Conservation (phyloP, 2,888 invertebrate genomes). For the Timema cristinae region DNA sequence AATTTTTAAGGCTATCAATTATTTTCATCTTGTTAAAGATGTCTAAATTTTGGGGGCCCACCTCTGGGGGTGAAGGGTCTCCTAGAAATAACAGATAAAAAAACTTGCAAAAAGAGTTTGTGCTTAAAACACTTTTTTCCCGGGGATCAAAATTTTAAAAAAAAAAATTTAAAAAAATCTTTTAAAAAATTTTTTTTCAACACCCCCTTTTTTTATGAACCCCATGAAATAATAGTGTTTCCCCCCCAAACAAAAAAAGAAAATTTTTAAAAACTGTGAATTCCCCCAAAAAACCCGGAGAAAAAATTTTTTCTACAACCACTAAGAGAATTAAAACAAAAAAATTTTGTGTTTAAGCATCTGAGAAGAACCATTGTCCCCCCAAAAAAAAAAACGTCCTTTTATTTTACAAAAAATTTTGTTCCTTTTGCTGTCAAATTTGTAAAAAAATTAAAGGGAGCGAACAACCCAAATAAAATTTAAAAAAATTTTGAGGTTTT, state of each 20-base stretch:
- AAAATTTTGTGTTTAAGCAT: too few relatives aligned
- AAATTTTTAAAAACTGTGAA: background rate
- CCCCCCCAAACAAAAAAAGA: background rate
- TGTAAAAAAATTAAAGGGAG: background rate
- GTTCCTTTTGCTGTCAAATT: background rate
- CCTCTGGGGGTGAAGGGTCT: background rate
- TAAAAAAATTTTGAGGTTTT: background rate
- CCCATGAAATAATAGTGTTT: too few relatives aligned
- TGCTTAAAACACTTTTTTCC: background rate
- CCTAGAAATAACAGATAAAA: background rate
- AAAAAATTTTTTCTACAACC: too few relatives aligned
- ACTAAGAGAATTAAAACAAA: too few relatives aligned
- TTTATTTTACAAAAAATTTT: background rate
- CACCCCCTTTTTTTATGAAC: background rate
- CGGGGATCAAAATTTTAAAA: slow-evolving; percentile 1
- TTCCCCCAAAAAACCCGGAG: background rate
- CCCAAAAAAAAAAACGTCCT: background rate
- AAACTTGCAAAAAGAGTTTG: background rate
- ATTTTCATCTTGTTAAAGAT: background rate
- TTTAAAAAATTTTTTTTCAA: background rate
- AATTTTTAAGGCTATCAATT: too few relatives aligned
- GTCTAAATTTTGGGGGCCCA: background rate
- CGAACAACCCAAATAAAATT: background rate
- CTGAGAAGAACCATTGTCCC: background rate
- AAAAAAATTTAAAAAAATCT: background rate